Conservation (phyloP, 1,140 invertebrate species). For the Halictus rubicundus region DNA sequence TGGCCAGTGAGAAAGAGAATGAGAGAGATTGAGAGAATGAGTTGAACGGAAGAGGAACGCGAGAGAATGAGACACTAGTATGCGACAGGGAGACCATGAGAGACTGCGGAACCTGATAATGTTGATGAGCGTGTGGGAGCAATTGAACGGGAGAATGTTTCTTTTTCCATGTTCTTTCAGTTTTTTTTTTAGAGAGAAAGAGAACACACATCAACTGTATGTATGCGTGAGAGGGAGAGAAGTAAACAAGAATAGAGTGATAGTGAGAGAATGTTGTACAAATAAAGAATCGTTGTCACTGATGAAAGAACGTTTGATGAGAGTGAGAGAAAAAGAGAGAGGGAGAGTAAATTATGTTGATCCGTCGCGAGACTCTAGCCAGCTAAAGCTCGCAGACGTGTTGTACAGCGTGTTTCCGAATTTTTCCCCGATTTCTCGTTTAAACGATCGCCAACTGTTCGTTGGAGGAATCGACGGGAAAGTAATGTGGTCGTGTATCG, state of each 20-base stretch:
- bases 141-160: conserved; percentile 36
- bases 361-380: conserved; percentile 50
- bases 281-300: conserved; percentile 32
- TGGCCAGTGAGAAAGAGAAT: conserved; percentile 47
- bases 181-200: background rate
- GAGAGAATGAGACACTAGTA: conserved; percentile 39
- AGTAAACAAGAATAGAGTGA: conserved; percentile 32
- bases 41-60: conserved; percentile 29
- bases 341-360: conserved; percentile 31
- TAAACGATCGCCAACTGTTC: conserved; percentile 23
- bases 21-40: conserved; percentile 40
- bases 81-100: conserved; percentile 53
- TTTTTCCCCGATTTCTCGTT: conserved; percentile 40
- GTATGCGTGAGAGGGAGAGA: conserved; percentile 42
- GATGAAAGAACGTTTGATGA: conserved; percentile 11
- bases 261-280: conserved; percentile 34
- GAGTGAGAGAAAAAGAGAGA: conserved; percentile 15
- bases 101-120: conserved; percentile 38
- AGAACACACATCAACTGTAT: background rate
- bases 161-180: background rate
- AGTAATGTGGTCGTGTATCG: conserved; percentile 2
- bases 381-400: conserved; percentile 45
- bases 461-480: conserved; percentile 13
- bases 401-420: conserved; percentile 18
- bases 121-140: conserved; percentile 10